Conservation (phyloP, 2,888 invertebrate genomes). For the Polydrusus pterygomalis region DNA sequence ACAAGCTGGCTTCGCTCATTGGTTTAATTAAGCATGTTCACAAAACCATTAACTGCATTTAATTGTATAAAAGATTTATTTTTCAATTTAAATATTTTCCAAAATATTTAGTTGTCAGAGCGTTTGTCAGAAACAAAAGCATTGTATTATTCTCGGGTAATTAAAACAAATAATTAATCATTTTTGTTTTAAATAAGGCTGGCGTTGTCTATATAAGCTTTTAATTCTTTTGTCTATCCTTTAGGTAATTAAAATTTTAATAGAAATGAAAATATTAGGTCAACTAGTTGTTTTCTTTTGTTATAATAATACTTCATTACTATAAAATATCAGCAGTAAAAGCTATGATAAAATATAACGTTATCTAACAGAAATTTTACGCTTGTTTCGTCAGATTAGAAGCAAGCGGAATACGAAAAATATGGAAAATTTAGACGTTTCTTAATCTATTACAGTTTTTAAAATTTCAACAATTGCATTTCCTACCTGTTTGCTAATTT, state of each 20-base stretch:
- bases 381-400: too few relatives aligned
- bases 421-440: too few relatives aligned
- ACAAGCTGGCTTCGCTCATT: neutral
- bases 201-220: neutral
- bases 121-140: neutral
- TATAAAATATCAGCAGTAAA: neutral
- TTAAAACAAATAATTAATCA: conserved; percentile 8
- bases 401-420: too few relatives aligned
- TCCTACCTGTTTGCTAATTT: too few relatives aligned
- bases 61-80: neutral
- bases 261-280: neutral
- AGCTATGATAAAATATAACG: neutral
- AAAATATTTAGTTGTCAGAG: conserved; percentile 9
- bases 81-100: conserved; percentile 1
- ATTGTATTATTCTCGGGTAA: neutral
- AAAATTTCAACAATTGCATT: too few relatives aligned
- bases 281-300: neutral
- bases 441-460: too few relatives aligned
- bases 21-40: neutral
- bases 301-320: neutral
- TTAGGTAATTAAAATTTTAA: conserved; percentile 5
- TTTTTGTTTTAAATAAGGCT: neutral
- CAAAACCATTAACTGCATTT: neutral
- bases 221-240: conserved; percentile 6
- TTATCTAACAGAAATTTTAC: neutral